Evolutionary conservation across 1,140 invertebrate genomes (phyloP).

Genomic region (Paracyclopina nana): DNA sequence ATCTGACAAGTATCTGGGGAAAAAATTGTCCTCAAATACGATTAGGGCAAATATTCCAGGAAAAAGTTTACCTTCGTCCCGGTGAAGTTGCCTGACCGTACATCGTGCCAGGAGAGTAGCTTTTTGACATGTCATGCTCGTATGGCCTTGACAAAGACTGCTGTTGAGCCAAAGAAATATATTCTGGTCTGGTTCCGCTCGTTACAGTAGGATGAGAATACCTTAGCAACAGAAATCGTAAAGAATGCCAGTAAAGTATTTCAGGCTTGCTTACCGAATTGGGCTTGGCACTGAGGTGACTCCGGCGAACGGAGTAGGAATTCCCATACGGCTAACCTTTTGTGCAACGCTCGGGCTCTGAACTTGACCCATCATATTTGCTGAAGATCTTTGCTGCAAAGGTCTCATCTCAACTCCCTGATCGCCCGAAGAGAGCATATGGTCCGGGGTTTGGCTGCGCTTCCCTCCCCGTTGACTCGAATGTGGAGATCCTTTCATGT

Average conservation of each 20-base stretch:
- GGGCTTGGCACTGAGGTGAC: not conserved
- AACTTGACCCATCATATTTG: not conserved
- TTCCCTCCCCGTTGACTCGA: not conserved
- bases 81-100: slow-evolving; percentile 3
- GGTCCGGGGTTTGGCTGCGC: slow-evolving; percentile 10
- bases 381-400: not conserved
- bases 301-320: slow-evolving; percentile 11
- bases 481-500: slow-evolving; percentile 9
- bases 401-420: slow-evolving; percentile 9
- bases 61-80: not conserved
- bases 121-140: too few species aligned
- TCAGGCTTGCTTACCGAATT: not conserved
- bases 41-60: not conserved
- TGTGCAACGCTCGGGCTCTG: slow-evolving; percentile 3
- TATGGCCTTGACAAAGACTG: too few species aligned
- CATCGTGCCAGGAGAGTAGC: too few species aligned
- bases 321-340: slow-evolving; percentile 8
- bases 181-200: too few species aligned
- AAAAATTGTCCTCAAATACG: not conserved
- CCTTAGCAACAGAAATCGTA: too few species aligned
- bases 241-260: not conserved
- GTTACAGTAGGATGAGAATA: too few species aligned
- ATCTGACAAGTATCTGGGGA: slow-evolving; percentile 4
- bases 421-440: not conserved
- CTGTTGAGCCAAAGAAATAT: too few species aligned